phyloP scores from a whole-genome alignment of 53 echinoderm and acorn worm genomes.

The Temnopleurus reevesii region DNA sequence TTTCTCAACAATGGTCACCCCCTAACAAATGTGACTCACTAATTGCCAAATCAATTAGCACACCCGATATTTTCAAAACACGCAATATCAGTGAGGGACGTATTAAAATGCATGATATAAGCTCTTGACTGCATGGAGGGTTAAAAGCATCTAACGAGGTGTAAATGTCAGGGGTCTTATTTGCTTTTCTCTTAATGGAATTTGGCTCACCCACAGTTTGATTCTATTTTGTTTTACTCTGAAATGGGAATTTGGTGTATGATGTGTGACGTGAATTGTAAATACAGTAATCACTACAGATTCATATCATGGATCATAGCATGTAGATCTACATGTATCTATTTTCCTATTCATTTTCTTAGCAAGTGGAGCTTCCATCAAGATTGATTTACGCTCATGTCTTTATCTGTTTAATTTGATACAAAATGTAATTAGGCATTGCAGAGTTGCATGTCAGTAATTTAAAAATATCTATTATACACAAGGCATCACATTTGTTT shows the following conservation, averaged over 20 bases:
- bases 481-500: no score
- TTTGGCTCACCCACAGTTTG: background rate
- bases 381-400: no score
- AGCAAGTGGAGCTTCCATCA: no score
- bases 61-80: constrained; percentile 22
- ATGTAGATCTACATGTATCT: no score
- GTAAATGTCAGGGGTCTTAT: constrained; percentile 32
- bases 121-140: background rate
- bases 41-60: constrained; percentile 42
- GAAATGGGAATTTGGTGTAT: background rate
- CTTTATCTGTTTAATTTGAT: no score
- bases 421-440: no score
- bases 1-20: background rate
- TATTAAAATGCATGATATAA: background rate
- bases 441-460: no score
- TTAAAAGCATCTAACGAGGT: background rate
- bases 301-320: no score
- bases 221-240: no score
- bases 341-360: no score
- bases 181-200: background rate
- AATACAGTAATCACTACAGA: no score
- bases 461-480: no score
- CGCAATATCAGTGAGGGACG: background rate
- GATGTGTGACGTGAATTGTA: background rate
- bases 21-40: constrained; percentile 16